A percentile compares a stretch with the other conserved stretches of the same genome.
phyloP scores from a whole-genome alignment of 2,888 invertebrate genomes.

The Tiphia femorata region DNA sequence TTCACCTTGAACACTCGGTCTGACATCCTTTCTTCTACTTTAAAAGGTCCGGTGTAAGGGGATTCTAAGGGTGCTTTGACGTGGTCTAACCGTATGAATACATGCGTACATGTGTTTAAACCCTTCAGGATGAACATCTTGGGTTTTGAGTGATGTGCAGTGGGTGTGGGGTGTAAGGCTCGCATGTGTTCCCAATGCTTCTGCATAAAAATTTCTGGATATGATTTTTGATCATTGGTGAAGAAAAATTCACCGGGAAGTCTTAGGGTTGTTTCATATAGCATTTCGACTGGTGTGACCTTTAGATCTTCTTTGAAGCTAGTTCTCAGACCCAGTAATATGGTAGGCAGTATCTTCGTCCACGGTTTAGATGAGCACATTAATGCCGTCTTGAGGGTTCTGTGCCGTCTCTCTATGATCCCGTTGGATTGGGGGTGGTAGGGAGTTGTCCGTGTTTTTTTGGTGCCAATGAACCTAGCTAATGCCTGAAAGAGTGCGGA shows the following conservation, averaged over 20 bases:
- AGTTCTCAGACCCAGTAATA: slow-evolving; percentile 39
- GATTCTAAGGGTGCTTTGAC: slow-evolving; percentile 25
- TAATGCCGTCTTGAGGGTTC: slow-evolving; percentile 39
- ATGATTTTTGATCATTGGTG: slow-evolving; percentile 11
- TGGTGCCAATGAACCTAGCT: slow-evolving; percentile 20
- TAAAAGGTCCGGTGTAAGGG: slow-evolving; percentile 25
- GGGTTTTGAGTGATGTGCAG: slow-evolving; percentile 23
- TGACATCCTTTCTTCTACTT: slow-evolving; percentile 11
- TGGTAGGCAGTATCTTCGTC: slow-evolving; percentile 30
- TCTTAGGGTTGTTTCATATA: slow-evolving; percentile 30
- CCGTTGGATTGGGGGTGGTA: slow-evolving; percentile 46
- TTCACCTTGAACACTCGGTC: slow-evolving; percentile 19
- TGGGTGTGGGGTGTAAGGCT: slow-evolving; percentile 17
- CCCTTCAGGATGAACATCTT: slow-evolving; percentile 14
- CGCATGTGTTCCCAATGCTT: slow-evolving; percentile 24
- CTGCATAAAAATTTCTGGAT: slow-evolving; percentile 28
- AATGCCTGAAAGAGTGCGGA: slow-evolving; percentile 37
- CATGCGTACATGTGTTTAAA: slow-evolving; percentile 21
- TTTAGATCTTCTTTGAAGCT: slow-evolving; percentile 38
- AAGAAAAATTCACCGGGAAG: slow-evolving; percentile 41
- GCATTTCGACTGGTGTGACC: slow-evolving; percentile 32
- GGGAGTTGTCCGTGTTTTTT: slow-evolving; percentile 25
- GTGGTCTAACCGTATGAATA: slow-evolving; percentile 15
- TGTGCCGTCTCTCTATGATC: slow-evolving; percentile 36
- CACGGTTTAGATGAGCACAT: slow-evolving; percentile 28